Conservation (phyloP, 2,797 vertebrate species). For the Novumbra hubbsi region DNA sequence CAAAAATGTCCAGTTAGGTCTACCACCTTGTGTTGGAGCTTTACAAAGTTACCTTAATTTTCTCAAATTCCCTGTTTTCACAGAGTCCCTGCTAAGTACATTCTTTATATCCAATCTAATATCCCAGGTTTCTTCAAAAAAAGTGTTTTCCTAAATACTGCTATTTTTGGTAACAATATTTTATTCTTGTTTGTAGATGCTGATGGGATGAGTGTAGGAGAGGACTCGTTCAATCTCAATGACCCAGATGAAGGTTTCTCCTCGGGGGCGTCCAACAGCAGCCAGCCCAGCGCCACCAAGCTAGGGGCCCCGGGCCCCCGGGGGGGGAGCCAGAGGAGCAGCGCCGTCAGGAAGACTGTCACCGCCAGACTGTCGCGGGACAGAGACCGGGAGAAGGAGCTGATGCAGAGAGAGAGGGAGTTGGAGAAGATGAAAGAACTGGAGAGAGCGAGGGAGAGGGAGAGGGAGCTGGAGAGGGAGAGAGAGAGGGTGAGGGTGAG, state of each 20-base stretch:
- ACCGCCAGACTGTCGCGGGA: constrained; percentile 62
- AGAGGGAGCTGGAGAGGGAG: constrained; percentile 46
- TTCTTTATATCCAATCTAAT: too few species aligned
- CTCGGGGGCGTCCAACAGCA: constrained; percentile 95
- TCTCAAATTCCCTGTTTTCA: too few species aligned
- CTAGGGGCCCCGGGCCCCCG: constrained; percentile 57
- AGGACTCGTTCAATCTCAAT: constrained; percentile 89
- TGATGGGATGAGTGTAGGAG: constrained; percentile 86
- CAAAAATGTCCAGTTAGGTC: too few species aligned
- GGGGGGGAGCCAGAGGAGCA: constrained; percentile 74
- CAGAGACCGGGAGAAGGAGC: constrained; percentile 45
- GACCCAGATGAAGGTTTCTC: constrained; percentile 98
- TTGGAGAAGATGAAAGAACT: constrained; percentile 55
- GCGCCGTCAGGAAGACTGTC: constrained; percentile 76
- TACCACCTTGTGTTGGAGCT: too few species aligned
- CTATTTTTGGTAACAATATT: too few species aligned
- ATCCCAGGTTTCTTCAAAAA: too few species aligned
- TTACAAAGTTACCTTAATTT: too few species aligned
- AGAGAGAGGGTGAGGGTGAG: constrained; percentile 54
- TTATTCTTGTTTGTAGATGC: constrained; percentile 67
- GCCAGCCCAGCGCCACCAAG: constrained; percentile 86
- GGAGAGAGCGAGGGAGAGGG: constrained; percentile 67
- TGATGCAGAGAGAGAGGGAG: constrained; percentile 37
- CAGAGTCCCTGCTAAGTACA: too few species aligned
- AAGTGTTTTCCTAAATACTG: too few species aligned